These are phyloP conservation scores for Halichoerus grypus DNA, from an alignment of 2,113 vertebrate genomes.

Conservation along the genomic window DNA sequence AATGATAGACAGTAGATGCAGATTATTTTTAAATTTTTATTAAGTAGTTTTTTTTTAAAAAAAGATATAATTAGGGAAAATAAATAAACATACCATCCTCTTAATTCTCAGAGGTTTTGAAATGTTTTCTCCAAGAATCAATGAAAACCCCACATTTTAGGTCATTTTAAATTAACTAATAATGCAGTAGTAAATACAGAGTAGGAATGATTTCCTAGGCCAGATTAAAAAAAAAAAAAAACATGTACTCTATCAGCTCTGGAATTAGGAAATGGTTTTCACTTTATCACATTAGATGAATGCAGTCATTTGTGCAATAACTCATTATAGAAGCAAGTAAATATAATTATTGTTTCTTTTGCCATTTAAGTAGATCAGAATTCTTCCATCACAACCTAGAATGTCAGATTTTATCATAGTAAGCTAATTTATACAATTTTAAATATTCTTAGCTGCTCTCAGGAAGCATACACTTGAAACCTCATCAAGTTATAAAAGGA, in stretches of 20 bases:
- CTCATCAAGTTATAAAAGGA: not conserved
- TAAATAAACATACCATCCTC: not conserved
- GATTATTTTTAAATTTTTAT: not conserved
- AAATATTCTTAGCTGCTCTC: not conserved
- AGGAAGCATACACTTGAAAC: not conserved
- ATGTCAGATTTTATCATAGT: not conserved
- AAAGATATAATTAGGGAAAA: not conserved
- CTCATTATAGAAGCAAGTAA: not conserved
- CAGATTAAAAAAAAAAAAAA: not conserved
- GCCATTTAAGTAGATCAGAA: not conserved
- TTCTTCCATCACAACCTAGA: not conserved
- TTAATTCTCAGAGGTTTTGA: slow-evolving; percentile 16
- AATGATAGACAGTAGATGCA: not conserved
- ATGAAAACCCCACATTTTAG: not conserved
- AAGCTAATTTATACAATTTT: not conserved
- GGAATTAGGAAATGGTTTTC: not conserved
- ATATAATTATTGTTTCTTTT: not conserved
- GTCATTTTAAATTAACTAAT: not conserved
- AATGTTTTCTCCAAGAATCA: not conserved
- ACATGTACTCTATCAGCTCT: not conserved
- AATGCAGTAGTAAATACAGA: not conserved
- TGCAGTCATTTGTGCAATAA: not conserved
- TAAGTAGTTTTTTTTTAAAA: not conserved
- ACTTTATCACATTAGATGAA: not conserved
- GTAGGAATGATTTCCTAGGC: not conserved